Base-by-base conservation (phyloP, 1,140 invertebrate species). In the Drusus annulatus region DNA sequence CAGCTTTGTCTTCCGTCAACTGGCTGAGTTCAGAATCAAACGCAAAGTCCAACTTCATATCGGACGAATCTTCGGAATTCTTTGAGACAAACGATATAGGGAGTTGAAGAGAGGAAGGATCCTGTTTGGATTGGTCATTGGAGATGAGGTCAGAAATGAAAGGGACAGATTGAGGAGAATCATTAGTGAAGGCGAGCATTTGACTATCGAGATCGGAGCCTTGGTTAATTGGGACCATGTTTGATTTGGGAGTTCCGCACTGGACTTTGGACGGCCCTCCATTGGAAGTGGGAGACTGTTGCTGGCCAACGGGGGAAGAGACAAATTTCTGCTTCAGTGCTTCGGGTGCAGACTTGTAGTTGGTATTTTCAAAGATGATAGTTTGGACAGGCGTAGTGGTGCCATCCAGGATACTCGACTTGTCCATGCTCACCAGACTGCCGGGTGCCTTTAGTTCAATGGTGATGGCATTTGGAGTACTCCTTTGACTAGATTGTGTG, bases 341-440 rank as follows among this genome's bases (percentile, higher is more conserved):
- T 86, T 90, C 93, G 84, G 85, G 92, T 85, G 87, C 87, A 76
- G 93, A 92, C 88, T 95, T 95, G 85, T 95, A 97, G 86, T 97
- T 97, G 0, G 96, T 97, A 87, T 97, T 97, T 86, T 97, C 96
- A 86, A 97, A 97, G 78, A 97, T 96, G 50, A 97, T 94, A 0
- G 96, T 97, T 85, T 96, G 94, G 16, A 97, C 95, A 0, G 95
- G 95, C 5, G 93, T 94, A 0, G 93, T 91, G 0, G 93, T 91
- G 6, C 93, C 93, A 86, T 96, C 94, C n/a, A 93, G 85, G 21
- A 93, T 90, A 73, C 90, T 90, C 84, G 77, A 88, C 86, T 90
- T 92, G 83, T 87, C 87, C 77, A 85, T 74, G 31, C 85, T 86
- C 84, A 71, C 81, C 79, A 77, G 85, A 79, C 15, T 84, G 63